Base-by-base conservation (phyloP, 2,797 vertebrate genomes). In the Huso huso region DNA sequence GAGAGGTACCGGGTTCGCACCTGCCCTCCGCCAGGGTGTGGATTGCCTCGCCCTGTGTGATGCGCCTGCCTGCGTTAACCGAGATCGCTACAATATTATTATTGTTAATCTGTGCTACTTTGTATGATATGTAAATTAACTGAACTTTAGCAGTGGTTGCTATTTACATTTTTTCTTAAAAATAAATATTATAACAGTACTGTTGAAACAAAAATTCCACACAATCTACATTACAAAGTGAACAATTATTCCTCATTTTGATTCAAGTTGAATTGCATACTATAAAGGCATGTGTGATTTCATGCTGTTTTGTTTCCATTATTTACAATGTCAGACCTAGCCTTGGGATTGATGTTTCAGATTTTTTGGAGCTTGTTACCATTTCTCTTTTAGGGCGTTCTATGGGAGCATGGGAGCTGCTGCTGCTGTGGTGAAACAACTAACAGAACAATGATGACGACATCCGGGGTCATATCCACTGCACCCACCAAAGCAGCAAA, bases 391-490 rank as follows among this genome's bases (percentile, higher is more conserved):
- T 84, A 98, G 95, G 94, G 69, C 90, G 94, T 74, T 98, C 95
- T 1, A 93, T 98, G 94, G 94, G 95, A 55, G 87, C 92, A 62
- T 90, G 94, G 73, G 15, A 18, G 93, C 91, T 62, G 95, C 93
- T 67, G 89, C 86, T 51, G 89, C 88, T 71, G 72, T 94, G 37
- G 83, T 86, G 69, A 80, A 77, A 48, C 77, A 77, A 70, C 73
- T 88, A 68, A 75, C 70, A 74, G 4, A 70, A 66, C 6, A 77
- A 83, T 10, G 87, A 87, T 64, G 84, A 74, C n/a, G 85, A 86
- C 61, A 74, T 94, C 73, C 87, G 74, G 70, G 94, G 95, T 95
- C 94, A 64, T 98, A 95, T 63, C 95, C 94, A 3, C 62, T 97
- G 65, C 93, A 96, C 74, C 91, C 84, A 68, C 92, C 93, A 5